These are phyloP conservation scores for Nectonema munidae DNA, from an alignment of 2,888 invertebrate genomes.

Conservation along the genomic window DNA sequence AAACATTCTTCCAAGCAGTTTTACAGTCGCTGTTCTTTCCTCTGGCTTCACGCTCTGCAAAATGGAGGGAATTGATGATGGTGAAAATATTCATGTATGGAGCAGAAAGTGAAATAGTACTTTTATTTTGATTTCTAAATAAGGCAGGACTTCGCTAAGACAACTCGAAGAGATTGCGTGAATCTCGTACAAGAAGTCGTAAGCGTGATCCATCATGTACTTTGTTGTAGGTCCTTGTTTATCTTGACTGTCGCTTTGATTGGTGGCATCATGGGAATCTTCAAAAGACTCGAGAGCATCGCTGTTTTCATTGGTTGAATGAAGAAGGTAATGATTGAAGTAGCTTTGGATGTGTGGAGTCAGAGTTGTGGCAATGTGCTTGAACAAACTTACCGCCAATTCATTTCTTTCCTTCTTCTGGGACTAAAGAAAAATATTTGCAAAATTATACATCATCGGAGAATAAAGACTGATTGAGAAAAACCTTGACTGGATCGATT, in stretches of 20 bases:
- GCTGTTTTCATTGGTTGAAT: too few species aligned
- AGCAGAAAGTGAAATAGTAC: conserved; percentile 18
- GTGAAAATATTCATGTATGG: neutral
- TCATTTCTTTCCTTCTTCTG: too few species aligned
- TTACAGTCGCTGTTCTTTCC: conserved; percentile 44
- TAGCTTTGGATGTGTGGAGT: too few species aligned
- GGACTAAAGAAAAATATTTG: too few species aligned
- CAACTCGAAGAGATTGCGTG: conserved; percentile 64
- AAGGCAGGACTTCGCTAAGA: conserved; percentile 52
- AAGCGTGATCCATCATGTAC: conserved; percentile 29
- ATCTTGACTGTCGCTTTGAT: too few species aligned
- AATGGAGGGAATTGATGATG: neutral
- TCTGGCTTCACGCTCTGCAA: conserved; percentile 45
- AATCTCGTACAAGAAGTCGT: conserved; percentile 74
- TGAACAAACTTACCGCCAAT: too few species aligned
- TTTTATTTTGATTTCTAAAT: conserved; percentile 52
- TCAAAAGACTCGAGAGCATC: too few species aligned
- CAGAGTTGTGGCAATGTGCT: too few species aligned
- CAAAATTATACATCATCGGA: too few species aligned
- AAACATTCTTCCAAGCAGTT: conserved; percentile 64
- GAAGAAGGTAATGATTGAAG: too few species aligned
- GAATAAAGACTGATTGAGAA: too few species aligned
- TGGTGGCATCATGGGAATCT: too few species aligned
- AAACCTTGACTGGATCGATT: conserved; percentile 40
- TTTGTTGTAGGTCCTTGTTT: neutral